Percentiles rank a stretch among this genome's conserved stretches.
Evolutionary conservation across 2,113 vertebrate species (phyloP).

Genomic region (Aspidoscelis tigris): DNA sequence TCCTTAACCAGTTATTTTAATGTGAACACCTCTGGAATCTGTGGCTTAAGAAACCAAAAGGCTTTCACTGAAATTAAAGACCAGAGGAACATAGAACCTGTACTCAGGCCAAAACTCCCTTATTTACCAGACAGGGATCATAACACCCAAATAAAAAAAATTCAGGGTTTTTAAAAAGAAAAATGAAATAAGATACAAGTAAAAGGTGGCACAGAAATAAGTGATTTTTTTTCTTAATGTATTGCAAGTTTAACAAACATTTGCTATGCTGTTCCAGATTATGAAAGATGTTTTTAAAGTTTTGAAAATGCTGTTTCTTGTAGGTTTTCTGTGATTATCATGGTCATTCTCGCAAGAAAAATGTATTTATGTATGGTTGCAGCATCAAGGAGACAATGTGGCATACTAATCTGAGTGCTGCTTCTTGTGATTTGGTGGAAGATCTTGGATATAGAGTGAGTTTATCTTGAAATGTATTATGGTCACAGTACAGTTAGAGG

Average conservation of each 20-base stretch:
- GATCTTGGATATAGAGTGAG: conserved; percentile 91
- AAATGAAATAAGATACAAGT: background rate
- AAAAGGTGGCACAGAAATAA: background rate
- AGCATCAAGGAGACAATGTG: conserved; percentile 96
- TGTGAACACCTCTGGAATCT: background rate
- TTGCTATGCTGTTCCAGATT: background rate
- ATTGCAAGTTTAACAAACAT: background rate
- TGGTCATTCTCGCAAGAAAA: conserved; percentile 98
- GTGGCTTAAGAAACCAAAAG: background rate
- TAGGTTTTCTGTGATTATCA: conserved; percentile 94
- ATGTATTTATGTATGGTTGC: conserved; percentile 99
- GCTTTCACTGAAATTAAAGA: background rate
- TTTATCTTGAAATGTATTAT: background rate
- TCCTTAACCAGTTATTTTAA: background rate
- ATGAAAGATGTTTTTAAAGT: conserved; percentile 31
- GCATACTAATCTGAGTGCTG: conserved; percentile 84
- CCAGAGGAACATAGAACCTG: background rate
- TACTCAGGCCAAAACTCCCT: background rate
- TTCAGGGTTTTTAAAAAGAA: background rate
- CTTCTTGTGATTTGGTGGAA: conserved; percentile 88
- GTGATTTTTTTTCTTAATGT: background rate
- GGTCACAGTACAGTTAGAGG: background rate
- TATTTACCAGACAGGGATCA: background rate
- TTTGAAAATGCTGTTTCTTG: conserved; percentile 47
- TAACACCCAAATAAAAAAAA: background rate